These are phyloP conservation scores for Micrastur ruficollis DNA, from an alignment of 2,797 vertebrate genomes.

Conservation along the genomic window DNA sequence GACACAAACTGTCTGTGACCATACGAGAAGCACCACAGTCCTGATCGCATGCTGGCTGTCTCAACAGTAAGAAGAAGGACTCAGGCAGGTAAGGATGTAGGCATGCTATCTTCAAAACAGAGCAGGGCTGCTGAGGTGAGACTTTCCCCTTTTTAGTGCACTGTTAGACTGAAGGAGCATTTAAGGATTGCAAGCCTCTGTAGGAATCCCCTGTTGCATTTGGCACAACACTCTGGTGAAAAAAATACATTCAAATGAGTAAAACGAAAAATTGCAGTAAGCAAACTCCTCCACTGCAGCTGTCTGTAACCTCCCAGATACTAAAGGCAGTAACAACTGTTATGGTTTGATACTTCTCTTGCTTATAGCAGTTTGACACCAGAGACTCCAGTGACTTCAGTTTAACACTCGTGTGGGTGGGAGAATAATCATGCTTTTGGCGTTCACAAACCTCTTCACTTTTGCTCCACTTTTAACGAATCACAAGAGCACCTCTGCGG, in stretches of 20 bases:
- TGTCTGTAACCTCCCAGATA: not conserved
- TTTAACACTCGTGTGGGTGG: not conserved
- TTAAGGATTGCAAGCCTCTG: not conserved
- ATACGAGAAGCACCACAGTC: not conserved
- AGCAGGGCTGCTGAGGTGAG: not conserved
- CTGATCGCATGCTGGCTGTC: not conserved
- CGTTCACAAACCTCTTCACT: not conserved
- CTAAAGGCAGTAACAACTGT: not conserved
- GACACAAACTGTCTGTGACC: not conserved
- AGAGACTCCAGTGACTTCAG: not conserved
- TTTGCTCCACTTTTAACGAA: not conserved
- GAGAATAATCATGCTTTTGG: not conserved
- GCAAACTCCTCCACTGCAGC: not conserved
- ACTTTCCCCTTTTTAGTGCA: not conserved
- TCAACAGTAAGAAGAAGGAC: not conserved
- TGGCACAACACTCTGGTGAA: not conserved
- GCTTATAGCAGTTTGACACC: not conserved
- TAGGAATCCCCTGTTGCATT: not conserved
- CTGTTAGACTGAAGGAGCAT: not conserved
- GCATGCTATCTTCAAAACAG: not conserved
- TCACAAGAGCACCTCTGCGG: fast-evolving
- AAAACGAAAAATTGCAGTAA: not conserved
- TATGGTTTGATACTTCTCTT: not conserved
- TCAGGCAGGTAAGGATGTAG: not conserved
- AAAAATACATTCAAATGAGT: not conserved